These are phyloP conservation scores for Sitobion miscanthi DNA, from an alignment of 1,140 invertebrate genomes.

Conservation along the genomic window DNA sequence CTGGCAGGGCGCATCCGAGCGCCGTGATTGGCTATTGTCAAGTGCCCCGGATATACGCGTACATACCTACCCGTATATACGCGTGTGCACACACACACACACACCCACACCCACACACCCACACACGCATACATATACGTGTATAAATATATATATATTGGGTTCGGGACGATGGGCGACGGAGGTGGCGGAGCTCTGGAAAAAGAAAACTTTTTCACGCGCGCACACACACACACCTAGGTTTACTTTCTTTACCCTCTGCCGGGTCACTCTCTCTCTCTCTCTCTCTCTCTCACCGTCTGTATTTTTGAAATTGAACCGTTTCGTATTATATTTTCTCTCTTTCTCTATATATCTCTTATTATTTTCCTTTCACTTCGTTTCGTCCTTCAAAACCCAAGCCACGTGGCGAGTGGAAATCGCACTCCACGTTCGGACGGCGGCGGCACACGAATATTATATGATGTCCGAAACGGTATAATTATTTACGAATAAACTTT, in stretches of 20 bases:
- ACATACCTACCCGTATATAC: background rate
- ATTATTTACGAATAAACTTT: background rate
- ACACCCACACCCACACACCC: too few species aligned
- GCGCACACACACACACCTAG: too few species aligned
- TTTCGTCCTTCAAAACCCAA: background rate
- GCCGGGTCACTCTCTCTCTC: background rate
- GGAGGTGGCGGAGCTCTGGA: background rate
- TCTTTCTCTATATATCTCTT: background rate
- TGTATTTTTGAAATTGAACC: background rate
- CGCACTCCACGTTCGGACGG: background rate
- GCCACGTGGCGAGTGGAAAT: too few species aligned
- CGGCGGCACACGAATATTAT: background rate
- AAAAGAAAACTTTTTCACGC: background rate
- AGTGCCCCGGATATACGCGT: background rate
- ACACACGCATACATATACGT: background rate
- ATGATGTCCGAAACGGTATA: background rate
- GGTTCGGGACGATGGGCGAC: background rate
- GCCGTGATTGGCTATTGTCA: constrained; percentile 28
- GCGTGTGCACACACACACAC: too few species aligned
- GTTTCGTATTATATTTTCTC: background rate
- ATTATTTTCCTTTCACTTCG: background rate
- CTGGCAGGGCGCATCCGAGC: background rate
- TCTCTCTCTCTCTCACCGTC: too few species aligned
- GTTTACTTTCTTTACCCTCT: background rate
- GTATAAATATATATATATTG: background rate